Evolutionary conservation across 2,797 vertebrate species (phyloP), one percentile per base, ranked within the genome.

Genomic region (Mormyrus proboscirostris): DNA sequence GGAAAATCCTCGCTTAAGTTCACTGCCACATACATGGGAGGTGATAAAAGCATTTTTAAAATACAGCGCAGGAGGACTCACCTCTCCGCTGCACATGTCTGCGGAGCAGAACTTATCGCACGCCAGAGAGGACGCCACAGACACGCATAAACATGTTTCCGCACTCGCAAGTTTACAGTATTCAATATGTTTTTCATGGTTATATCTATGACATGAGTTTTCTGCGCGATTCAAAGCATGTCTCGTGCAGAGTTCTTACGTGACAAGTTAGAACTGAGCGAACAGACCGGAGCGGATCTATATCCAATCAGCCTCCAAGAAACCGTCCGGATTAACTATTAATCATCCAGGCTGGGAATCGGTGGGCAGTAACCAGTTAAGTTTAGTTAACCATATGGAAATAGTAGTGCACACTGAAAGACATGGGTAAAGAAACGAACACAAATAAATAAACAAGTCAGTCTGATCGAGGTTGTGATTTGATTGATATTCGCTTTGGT

Each of bases 121-220:
- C 95, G 92, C 3, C 92, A 1, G 7, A 92, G 85, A 49, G 88
- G 55, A 19, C 89, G 90, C 1, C 89, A 89, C 4, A 90, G 53
- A 85, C 50, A 85, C 0, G 92, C 90, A 1, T 73, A 2, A 0
- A 92, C 19, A 57, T 94, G 92, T 90, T 89, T 93, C 7, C 92
- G 92, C 88, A 95, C 0, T 2, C 87, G 91, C 1, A 8, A 2
- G 29, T 57, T 91, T 2, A 94, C 25, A 0, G 92, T 33, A 62
- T 90, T 93, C 19, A 96, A 86, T 51, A 96, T 89, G 49, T 93
- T 92, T 62, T 94, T 92, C 96, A 96, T 96, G 0, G 7, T 88
- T 87, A 10, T 65, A n/a, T 0, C 5, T 12, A 25, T 57, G 0
- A 49, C 19, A 12, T 8, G 16, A 47, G 88, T 88, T 89, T 92